Base-by-base conservation (phyloP, 30 jellyfish, hydroid and myxozoan genomes). In the Chrysaora quinquecirrha region DNA sequence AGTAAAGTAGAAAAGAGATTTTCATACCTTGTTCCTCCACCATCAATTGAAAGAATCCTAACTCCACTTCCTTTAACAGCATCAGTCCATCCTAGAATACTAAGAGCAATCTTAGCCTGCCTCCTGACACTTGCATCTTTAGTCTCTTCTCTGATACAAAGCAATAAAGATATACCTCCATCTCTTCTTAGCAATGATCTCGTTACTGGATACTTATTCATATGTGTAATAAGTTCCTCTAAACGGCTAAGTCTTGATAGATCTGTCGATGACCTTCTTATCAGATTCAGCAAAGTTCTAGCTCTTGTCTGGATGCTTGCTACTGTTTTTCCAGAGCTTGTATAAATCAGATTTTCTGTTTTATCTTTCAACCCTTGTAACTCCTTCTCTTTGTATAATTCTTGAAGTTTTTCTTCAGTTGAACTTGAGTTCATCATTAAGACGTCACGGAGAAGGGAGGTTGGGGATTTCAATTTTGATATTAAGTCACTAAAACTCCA, bases 11-110 rank as follows among this genome's bases (percentile, higher is more conserved):
- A n/a, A n/a, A n/a, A n/a, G n/a, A n/a, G n/a, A n/a, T n/a, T n/a
- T n/a, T n/a, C n/a, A n/a, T 3, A 89, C 97, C 95, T 82, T 74
- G 95, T 74, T 48, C 97, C 97, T 4, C 97, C 97, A 16, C 95
- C 97, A 76, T 89, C 97, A 0, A 89, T 30, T 14, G 97, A 67
- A 38, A 89, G 64, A 2, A 89, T 68, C 30, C 95, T 63, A 28
- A 89, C 52, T 14, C 97, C 97, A 50, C 29, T 48, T 14, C 87
- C 97, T 34, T 76, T 82, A 4, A 82, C 95, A 20, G 97, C 91
- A 49, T 89, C 95, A 35, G 85, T 80, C 62, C 58, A 75, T 27
- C 97, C 95, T 33, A 89, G 84, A 24, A 83, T 30, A 1, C 90
- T 64, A 75, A 89, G 67, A 9, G 91, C 97, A 11, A 67, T 76